Conservation (phyloP, 2,888 invertebrate genomes). For the Rotaria macrura region DNA sequence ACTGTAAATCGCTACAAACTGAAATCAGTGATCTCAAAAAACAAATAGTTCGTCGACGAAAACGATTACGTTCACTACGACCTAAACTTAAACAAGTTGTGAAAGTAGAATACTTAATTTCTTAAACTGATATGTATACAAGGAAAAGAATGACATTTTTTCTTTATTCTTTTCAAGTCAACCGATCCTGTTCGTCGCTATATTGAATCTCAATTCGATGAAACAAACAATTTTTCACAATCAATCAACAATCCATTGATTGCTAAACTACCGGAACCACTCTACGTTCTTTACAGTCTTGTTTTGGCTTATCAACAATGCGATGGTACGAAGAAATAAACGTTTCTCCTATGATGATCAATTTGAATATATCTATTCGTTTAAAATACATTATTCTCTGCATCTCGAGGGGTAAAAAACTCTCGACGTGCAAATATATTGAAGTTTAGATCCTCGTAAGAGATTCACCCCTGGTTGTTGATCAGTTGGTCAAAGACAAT, state of each 20-base stretch:
- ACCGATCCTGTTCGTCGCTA: not conserved
- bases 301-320: constrained; percentile 10
- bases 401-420: no score
- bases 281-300: constrained; percentile 4
- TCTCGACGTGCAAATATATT: no score
- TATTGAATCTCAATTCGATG: constrained; percentile 13
- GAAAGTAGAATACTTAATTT: not conserved
- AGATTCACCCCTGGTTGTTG: no score
- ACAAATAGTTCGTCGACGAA: not conserved
- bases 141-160: no score
- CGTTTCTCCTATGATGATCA: not conserved
- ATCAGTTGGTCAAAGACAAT: no score
- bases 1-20: not conserved
- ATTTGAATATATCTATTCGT: no score
- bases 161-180: not conserved
- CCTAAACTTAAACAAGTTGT: constrained; percentile 21
- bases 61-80: constrained; percentile 20
- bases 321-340: not conserved
- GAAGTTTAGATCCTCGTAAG: no score
- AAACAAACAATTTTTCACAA: not conserved
- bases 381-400: no score
- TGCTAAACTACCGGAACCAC: not conserved
- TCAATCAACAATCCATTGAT: not conserved
- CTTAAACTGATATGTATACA: no score
- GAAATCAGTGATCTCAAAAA: constrained; percentile 12